Conservation (phyloP, 1,140 invertebrate species). For the Zaprionus ghesquierei region DNA sequence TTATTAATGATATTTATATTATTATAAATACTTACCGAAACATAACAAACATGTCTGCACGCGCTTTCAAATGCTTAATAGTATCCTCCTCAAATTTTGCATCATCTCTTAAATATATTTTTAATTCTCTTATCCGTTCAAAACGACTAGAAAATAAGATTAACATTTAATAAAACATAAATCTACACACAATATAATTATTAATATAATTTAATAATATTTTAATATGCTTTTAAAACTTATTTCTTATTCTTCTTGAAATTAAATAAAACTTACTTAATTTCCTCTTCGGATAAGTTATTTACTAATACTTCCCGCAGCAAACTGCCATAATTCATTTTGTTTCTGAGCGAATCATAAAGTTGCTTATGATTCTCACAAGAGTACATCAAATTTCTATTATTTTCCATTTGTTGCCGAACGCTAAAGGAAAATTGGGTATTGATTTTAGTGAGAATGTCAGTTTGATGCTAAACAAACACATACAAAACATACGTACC, state of each 20-base stretch:
- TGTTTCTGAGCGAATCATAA: constrained; percentile 50
- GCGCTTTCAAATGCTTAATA: constrained; percentile 57
- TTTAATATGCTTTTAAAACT: no score
- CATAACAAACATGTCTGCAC: constrained; percentile 59
- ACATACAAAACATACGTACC: neutral
- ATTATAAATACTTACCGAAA: constrained; percentile 38
- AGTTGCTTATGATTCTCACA: constrained; percentile 37
- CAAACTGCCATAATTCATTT: constrained; percentile 52
- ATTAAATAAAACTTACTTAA: constrained; percentile 39
- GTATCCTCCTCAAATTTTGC: constrained; percentile 41
- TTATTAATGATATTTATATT: neutral
- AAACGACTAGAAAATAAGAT: constrained; percentile 45
- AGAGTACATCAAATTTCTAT: constrained; percentile 51
- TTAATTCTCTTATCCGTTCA: constrained; percentile 56
- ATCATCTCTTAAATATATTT: constrained; percentile 29
- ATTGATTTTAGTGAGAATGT: neutral
- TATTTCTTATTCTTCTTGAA: neutral
- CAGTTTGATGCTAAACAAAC: neutral
- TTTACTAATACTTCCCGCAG: constrained; percentile 56
- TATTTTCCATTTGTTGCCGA: constrained; percentile 63
- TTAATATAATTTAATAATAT: no score
- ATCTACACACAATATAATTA: neutral
- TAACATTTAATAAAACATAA: neutral
- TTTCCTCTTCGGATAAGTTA: constrained; percentile 69
- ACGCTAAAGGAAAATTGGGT: constrained; percentile 48